Base-by-base conservation (phyloP, 2,888 invertebrate species). In the Sphinx pinastri region DNA sequence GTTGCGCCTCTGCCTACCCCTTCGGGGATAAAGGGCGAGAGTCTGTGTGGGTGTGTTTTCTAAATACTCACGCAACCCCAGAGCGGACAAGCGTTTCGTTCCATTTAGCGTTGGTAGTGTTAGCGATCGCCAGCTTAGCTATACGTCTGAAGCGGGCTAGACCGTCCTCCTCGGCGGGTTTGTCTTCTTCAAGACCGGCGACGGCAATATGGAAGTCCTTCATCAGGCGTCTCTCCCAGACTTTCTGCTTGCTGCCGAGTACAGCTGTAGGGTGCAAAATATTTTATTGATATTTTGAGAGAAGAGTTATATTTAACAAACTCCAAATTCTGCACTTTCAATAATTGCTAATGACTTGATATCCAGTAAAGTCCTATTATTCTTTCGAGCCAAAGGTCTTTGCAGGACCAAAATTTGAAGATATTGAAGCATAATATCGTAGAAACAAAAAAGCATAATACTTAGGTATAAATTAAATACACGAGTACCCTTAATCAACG, bases 211-310 rank as follows among this genome's bases (percentile, higher is more conserved):
- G 97, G 93, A 98, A 98, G 87, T 97, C 97, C 85, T 97, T 97
- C 97, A 98, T 97, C 68, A 98, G 90, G 0, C 97, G 95, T n/a
- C 98, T 95, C 85, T 98, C 98, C 97, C 98, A 98, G 0, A 97
- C 94, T 82, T 96, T 97, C 95, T 97, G 97, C 73, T 95, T 96
- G 81, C 96, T 97, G 0, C 97, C 97, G 52, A 97, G 94, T 47
- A 96, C 95, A 76, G 96, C 97, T 97, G 81, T 13, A 19, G n/a
- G 68, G 70, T 57, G 25, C 25, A 19, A 25, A 25, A 25, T 19
- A 0, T 47, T 5, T 57, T 45, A 45, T 55, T 45, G 7, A 38
- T 12, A 60, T 60, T 7, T 14, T 25, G 25, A 25, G 25, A 25
- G 2, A 58, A 58, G 31, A 63, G 16, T 47, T 14, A 45, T 25